These are phyloP conservation scores for Blennius ocellaris DNA, from an alignment of 2,113 vertebrate species.

Conservation along the genomic window DNA sequence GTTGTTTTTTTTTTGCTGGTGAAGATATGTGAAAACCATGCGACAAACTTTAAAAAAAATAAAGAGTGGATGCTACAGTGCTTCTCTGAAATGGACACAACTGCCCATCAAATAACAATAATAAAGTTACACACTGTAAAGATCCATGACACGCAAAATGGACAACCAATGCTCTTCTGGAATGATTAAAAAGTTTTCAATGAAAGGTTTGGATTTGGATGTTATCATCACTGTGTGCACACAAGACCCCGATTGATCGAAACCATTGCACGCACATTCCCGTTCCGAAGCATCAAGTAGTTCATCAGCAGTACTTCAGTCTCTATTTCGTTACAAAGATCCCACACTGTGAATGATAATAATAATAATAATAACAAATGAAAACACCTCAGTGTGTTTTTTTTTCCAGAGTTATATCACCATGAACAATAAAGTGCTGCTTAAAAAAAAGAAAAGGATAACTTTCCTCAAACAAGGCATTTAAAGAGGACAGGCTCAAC, in stretches of 20 bases:
- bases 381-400: neutral
- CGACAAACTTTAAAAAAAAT: conserved; percentile 11
- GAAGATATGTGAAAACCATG: conserved; percentile 20
- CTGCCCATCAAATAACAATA: conserved; percentile 1
- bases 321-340: conserved; percentile 44
- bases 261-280: conserved; percentile 3
- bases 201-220: conserved; percentile 6
- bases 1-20: conserved; percentile 33
- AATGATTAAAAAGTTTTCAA: conserved; percentile 54
- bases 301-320: conserved; percentile 61
- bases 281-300: conserved; percentile 44
- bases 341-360: conserved; percentile 25
- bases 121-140: conserved; percentile 24
- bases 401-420: conserved; percentile 26
- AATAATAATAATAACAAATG: neutral
- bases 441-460: conserved; percentile 25
- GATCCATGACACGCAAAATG: conserved; percentile 38
- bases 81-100: conserved; percentile 4
- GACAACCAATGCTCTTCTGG: conserved; percentile 29
- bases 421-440: conserved; percentile 75
- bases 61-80: conserved; percentile 27
- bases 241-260: neutral
- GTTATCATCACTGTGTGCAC: neutral
- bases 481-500: conserved; percentile 17
- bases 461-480: conserved; percentile 33